A percentile compares a stretch with the other conserved stretches of the same genome.
Evolutionary conservation across 64 coral and sea anemone genomes (phyloP).

Genomic region (Actinia tenebrosa): DNA sequence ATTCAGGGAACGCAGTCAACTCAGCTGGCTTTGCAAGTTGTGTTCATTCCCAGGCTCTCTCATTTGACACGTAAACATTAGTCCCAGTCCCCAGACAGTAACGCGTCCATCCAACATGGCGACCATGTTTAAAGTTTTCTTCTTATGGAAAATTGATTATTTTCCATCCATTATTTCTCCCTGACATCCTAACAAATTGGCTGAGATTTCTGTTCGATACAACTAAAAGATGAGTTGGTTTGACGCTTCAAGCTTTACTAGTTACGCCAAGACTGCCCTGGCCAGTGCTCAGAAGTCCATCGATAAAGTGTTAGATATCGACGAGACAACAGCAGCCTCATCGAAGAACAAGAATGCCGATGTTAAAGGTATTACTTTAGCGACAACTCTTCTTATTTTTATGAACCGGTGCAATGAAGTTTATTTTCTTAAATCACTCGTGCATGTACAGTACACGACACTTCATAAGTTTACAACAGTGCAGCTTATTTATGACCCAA

Average conservation of each 20-base stretch:
- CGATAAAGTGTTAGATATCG: slow-evolving; percentile 82
- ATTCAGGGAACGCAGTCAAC: too few relatives aligned
- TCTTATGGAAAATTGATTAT: background rate
- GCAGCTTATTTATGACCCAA: too few relatives aligned
- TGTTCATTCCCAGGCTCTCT: background rate
- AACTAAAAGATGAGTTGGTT: slow-evolving; percentile 79
- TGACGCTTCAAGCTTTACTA: slow-evolving; percentile 72
- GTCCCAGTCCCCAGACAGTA: slow-evolving; percentile 8
- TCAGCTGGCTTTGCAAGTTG: background rate
- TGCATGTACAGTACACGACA: too few relatives aligned
- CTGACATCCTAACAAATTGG: background rate
- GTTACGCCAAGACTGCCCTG: slow-evolving; percentile 75
- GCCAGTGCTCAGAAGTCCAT: slow-evolving; percentile 80
- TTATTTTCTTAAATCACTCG: too few relatives aligned
- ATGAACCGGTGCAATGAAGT: too few relatives aligned
- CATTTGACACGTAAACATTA: slow-evolving; percentile 33
- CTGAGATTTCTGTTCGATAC: background rate
- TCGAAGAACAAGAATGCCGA: background rate
- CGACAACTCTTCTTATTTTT: too few relatives aligned
- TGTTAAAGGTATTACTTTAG: background rate
- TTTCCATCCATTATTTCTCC: background rate
- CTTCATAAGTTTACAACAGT: too few relatives aligned
- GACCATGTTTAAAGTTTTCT: background rate
- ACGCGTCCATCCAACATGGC: slow-evolving; percentile 34
- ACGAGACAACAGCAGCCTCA: slow-evolving; percentile 25